Percentiles rank a stretch among this genome's conserved stretches.
phyloP scores from a whole-genome alignment of 2,797 vertebrate species.

The Sebastes aleutianus region DNA sequence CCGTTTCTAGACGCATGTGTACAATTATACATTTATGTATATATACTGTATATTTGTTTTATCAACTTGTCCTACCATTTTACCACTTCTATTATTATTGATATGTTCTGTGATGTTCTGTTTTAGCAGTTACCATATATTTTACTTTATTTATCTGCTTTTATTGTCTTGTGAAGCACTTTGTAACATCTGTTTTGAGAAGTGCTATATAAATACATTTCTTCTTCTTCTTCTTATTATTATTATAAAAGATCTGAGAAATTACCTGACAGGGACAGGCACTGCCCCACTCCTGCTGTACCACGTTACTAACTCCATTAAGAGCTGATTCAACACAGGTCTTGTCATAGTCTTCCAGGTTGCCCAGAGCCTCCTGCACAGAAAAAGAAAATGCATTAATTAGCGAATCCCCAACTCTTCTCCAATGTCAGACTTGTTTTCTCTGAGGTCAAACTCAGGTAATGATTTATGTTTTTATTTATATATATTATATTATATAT shows the following conservation, averaged over 20 bases:
- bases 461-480: too few relatives aligned
- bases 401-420: neutral
- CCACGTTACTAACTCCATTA: slow-evolving; percentile 91
- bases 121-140: too few relatives aligned
- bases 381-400: neutral
- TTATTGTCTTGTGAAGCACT: too few relatives aligned
- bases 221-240: rapidly evolving
- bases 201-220: too few relatives aligned
- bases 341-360: slow-evolving; percentile 98
- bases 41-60: too few relatives aligned
- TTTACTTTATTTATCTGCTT: too few relatives aligned
- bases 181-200: too few relatives aligned
- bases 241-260: neutral
- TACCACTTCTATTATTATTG: rapidly evolving
- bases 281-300: slow-evolving; percentile 97
- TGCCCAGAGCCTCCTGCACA: slow-evolving; percentile 92
- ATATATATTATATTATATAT: too few relatives aligned
- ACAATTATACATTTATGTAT: too few relatives aligned
- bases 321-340: slow-evolving; percentile 94
- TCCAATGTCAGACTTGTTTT: neutral
- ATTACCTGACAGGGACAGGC: slow-evolving; percentile 95
- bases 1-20: too few relatives aligned
- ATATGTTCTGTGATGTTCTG: too few relatives aligned
- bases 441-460: neutral
- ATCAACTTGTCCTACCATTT: too few relatives aligned